Evolutionary conservation across 2,888 invertebrate species (phyloP), one percentile per base, ranked within the genome.

Genomic region (Cylindroiulus punctatus): DNA sequence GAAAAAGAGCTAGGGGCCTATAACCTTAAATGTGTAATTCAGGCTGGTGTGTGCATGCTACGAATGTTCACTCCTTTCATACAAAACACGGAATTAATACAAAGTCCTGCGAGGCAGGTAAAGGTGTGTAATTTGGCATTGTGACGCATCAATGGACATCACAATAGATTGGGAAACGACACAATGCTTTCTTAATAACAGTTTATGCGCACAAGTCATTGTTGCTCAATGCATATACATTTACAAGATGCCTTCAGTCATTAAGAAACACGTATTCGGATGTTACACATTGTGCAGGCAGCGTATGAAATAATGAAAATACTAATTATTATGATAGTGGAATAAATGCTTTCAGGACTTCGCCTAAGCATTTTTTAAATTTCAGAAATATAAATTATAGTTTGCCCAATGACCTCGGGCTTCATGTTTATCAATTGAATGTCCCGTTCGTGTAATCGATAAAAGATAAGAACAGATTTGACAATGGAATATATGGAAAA

Each of bases 1-100:
- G 30, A 76, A 76, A n/a, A 30, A 76, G 76, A 76, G 76, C 76
- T 76, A 76, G 76, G 76, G 76, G 76, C 76, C 76, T 76, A 76
- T 76, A 76, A 76, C 76, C 76, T 76, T 76, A 76, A 76, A 76
- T 76, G 76, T 76, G 76, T 30, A 76, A 76, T 76, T 76, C 30
- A 76, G 30, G 30, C 30, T 76, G 76, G 76, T 76, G 76, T 76
- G 76, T 76, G 76, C 76, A 76, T 76, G 76, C 76, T 76, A 76
- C 76, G 76, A 76, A 76, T 76, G 76, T 76, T 76, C 76, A 76
- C 76, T 76, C 76, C 76, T 76, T 76, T 76, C 14, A 76, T 76
- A 76, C 76, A 76, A 76, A 76, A 76, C 76, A 76, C 76, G 76
- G 76, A 76, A 76, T 76, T 76, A 76, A 76, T 76, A 76, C 76